Percentiles rank a stretch among this genome's conserved stretches.
Conservation (phyloP, 2,797 vertebrate genomes). For the Diglossa cyanea region DNA sequence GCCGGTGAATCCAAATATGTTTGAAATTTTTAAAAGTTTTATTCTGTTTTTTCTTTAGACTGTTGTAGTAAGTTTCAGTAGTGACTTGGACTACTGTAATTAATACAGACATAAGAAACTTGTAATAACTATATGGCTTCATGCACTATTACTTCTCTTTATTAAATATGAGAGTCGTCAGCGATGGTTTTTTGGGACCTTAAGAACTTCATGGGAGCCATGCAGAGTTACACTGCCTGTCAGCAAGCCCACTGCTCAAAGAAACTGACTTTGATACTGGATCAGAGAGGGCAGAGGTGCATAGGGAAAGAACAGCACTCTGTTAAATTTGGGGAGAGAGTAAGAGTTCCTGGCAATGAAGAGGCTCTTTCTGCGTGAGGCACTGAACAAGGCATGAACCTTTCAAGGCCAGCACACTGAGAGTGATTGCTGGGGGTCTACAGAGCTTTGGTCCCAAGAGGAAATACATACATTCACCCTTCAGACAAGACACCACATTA, state of each 20-base stretch:
- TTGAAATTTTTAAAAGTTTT: fast-evolving
- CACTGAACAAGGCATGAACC: background rate
- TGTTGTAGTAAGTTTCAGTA: background rate
- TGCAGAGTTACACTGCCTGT: background rate
- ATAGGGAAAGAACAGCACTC: background rate
- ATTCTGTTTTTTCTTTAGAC: background rate
- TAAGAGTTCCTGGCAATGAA: background rate
- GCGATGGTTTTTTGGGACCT: background rate
- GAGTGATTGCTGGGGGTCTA: background rate
- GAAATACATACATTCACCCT: fast-evolving
- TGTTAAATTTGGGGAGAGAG: background rate
- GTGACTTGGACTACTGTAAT: background rate
- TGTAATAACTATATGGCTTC: background rate
- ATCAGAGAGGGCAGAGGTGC: background rate
- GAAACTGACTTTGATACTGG: background rate
- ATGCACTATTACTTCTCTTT: background rate
- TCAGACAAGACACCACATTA: background rate
- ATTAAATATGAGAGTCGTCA: background rate
- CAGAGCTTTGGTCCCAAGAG: background rate
- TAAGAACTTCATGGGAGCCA: background rate
- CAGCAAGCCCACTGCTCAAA: fast-evolving
- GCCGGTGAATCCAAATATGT: background rate
- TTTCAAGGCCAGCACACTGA: background rate
- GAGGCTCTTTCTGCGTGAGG: background rate
- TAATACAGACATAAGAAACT: background rate